These are phyloP conservation scores for Melinaea marsaeus DNA, from an alignment of 2,888 invertebrate species.

Conservation along the genomic window DNA sequence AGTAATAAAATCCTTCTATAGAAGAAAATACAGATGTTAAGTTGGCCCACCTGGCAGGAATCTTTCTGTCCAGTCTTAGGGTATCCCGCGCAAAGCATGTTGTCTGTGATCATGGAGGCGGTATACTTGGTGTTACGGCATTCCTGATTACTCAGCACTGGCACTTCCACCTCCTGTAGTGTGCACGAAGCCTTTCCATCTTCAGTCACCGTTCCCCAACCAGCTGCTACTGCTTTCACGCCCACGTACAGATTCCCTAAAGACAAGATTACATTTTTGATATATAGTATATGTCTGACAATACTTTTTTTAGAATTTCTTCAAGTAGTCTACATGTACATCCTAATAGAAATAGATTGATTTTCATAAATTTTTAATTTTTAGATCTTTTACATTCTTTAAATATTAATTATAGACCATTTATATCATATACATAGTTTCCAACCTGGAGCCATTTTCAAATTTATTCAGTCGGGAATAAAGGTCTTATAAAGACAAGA, in stretches of 20 bases:
- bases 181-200: constrained; percentile 90
- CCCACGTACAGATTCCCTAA: constrained; percentile 84
- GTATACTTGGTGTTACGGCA: constrained; percentile 89
- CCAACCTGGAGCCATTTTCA: too few species aligned
- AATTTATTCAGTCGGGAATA: too few species aligned
- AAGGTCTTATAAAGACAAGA: too few species aligned
- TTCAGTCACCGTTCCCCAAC: constrained; percentile 93
- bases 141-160: constrained; percentile 82
- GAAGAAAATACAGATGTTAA: too few species aligned
- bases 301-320: too few species aligned
- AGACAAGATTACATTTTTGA: constrained; percentile 7
- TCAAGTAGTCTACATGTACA: too few species aligned
- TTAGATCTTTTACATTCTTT: too few species aligned
- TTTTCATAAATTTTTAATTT: too few species aligned
- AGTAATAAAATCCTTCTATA: too few species aligned
- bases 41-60: constrained; percentile 84
- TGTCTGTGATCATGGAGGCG: constrained; percentile 89
- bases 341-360: too few species aligned
- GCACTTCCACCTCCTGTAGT: constrained; percentile 89
- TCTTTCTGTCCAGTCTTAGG: constrained; percentile 84
- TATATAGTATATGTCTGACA: background rate
- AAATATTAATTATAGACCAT: too few species aligned
- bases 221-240: constrained; percentile 85
- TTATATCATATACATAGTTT: too few species aligned
- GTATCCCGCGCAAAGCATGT: constrained; percentile 93